Base-by-base conservation (phyloP, 1,140 invertebrate genomes). In the Diploscapter pachys region DNA sequence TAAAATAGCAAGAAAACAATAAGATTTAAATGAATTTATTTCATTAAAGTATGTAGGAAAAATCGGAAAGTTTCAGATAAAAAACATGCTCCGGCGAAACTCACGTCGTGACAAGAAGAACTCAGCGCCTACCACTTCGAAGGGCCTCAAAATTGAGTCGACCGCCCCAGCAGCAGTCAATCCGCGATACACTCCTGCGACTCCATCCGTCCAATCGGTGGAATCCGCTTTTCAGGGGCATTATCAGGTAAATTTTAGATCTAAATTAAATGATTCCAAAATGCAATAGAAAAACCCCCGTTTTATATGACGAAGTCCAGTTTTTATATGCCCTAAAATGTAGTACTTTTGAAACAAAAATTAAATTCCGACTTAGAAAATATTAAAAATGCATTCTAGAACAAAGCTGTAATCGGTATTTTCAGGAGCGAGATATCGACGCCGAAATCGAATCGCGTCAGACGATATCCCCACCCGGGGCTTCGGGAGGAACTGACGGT, bases 81-180 rank as follows among this genome's bases (percentile, higher is more conserved):
- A 77, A 48, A 79, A 79, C 55, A 78, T 79, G 51, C 54, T 79
- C 2, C 62, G 78, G 50, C 63, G 78, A 50, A 79, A 79, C 59
- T 79, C 76, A n/a, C 63, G 73, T 9, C 50, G 75, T 54, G 78
- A 79, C 66, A 79, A 79, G 61, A 75, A 71, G n/a, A 79, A 74
- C 57, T 9, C 13, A 9, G 71, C 74, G 52, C 13, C 62, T 49
- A 31, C 31, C 31, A 31, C 31, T 31, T 31, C 31, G 31, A 31
- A 31, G 31, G 31, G 31, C 31, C 31, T 31, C 31, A 68, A 66
- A 55, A 79, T 72, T 55, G 73, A 77, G n/a, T 79, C 77, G 6
- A 75, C 77, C 4, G 67, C 76, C 13, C 72, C 72, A 48, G 68
- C 76, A 4, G 72, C 76, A 55, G 64, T 75, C 4, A 53, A 79